phyloP scores from a whole-genome alignment of 2,113 vertebrate species.

The Aepyceros melampus region DNA sequence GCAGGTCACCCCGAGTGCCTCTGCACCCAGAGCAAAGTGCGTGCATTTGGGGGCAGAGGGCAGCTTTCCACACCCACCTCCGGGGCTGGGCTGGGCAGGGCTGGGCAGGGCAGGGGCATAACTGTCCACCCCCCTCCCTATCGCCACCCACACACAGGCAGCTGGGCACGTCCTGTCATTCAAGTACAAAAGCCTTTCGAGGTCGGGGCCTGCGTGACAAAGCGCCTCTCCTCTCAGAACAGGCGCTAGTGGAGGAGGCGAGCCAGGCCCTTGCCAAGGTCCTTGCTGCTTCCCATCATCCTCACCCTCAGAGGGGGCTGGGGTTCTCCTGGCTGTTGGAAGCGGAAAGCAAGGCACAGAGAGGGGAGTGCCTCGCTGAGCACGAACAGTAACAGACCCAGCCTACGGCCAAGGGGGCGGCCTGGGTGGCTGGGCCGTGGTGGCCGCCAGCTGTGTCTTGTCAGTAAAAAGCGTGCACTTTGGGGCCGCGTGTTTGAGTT shows the following conservation, averaged over 20 bases:
- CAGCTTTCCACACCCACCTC: not conserved
- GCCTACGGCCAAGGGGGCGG: not conserved
- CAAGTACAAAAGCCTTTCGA: fast-evolving
- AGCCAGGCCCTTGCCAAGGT: fast-evolving
- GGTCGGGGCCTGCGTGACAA: fast-evolving
- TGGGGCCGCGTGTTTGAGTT: not conserved
- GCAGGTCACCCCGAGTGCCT: not conserved
- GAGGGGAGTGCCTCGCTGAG: not conserved
- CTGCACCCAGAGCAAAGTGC: not conserved
- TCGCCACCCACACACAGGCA: not conserved
- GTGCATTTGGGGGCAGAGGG: not conserved
- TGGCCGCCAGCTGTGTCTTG: fast-evolving
- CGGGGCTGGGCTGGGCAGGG: not conserved
- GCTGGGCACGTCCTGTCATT: not conserved
- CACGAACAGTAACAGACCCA: not conserved
- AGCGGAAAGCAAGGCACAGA: not conserved
- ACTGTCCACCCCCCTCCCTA: not conserved
- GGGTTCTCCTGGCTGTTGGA: not conserved
- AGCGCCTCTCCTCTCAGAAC: not conserved
- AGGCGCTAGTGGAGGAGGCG: fast-evolving
- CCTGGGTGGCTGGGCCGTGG: fast-evolving
- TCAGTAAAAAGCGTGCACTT: not conserved
- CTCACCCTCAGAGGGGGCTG: fast-evolving
- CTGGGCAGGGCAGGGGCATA: not conserved
- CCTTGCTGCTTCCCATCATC: fast-evolving